phyloP scores from a whole-genome alignment of 1,140 invertebrate genomes.

The Brachionus rotundiformis region DNA sequence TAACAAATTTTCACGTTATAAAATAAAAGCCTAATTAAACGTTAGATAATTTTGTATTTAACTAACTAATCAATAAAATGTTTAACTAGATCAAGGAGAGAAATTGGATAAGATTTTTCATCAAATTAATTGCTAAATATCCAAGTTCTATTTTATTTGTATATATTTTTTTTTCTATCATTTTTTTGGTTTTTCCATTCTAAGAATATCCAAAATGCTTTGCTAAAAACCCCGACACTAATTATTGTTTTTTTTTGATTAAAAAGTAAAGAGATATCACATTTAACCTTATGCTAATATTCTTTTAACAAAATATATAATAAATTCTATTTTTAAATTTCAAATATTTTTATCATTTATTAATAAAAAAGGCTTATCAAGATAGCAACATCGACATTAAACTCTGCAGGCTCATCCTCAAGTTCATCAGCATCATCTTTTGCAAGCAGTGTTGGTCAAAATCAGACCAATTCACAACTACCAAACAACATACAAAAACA shows the following conservation, averaged over 20 bases:
- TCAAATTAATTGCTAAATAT: not conserved
- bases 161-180: not conserved
- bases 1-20: not conserved
- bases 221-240: not conserved
- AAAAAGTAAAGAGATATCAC: not conserved
- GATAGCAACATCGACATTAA: slow-evolving; percentile 36
- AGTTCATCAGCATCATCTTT: slow-evolving; percentile 22
- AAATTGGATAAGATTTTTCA: not conserved
- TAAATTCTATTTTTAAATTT: slow-evolving; percentile 1
- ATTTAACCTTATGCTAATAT: not conserved
- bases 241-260: not conserved
- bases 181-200: too few species aligned
- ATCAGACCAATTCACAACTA: not conserved
- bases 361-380: slow-evolving; percentile 36
- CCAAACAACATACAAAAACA: not conserved
- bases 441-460: not conserved
- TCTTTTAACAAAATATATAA: not conserved
- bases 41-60: not conserved
- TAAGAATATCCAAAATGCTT: not conserved
- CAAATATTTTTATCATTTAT: not conserved
- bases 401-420: not conserved
- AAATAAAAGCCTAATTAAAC: not conserved
- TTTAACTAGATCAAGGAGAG: not conserved
- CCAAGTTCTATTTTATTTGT: not conserved
- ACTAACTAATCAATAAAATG: not conserved